Conservation (phyloP, 2,888 invertebrate species). For the Eupeodes latifasciatus region DNA sequence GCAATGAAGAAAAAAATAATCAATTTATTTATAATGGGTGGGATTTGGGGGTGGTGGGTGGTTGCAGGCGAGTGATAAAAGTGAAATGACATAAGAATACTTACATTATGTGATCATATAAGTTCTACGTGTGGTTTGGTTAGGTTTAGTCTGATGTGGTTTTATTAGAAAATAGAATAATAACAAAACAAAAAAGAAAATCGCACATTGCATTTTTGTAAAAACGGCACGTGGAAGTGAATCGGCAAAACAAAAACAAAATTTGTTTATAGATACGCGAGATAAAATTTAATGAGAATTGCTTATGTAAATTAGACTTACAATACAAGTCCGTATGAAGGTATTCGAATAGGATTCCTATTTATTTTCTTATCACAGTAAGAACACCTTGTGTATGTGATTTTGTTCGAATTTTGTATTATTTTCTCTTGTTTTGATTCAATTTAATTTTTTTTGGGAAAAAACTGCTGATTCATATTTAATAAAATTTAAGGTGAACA, state of each 20-base stretch:
- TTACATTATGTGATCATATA: neutral
- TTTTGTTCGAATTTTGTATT: neutral
- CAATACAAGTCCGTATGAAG: too few relatives aligned
- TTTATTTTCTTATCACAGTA: neutral
- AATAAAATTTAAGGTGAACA: neutral
- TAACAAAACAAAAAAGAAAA: neutral
- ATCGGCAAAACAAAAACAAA: neutral
- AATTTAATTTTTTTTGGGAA: neutral
- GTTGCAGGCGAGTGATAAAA: conserved; percentile 21
- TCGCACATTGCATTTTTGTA: neutral
- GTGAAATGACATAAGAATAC: conserved; percentile 1
- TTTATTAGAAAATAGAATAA: neutral
- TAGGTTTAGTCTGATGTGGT: neutral
- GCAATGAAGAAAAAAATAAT: conserved; percentile 29
- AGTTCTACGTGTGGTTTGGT: neutral
- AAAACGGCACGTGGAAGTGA: neutral
- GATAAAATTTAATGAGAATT: neutral
- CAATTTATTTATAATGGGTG: conserved; percentile 4
- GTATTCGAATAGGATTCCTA: neutral
- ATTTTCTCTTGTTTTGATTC: neutral
- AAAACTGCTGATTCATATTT: neutral
- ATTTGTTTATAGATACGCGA: neutral
- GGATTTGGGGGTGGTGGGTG: neutral
- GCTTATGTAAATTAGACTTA: neutral
- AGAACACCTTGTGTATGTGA: neutral